Evolutionary conservation across 1,140 invertebrate species (phyloP).

Genomic region (Planococcus citri): DNA sequence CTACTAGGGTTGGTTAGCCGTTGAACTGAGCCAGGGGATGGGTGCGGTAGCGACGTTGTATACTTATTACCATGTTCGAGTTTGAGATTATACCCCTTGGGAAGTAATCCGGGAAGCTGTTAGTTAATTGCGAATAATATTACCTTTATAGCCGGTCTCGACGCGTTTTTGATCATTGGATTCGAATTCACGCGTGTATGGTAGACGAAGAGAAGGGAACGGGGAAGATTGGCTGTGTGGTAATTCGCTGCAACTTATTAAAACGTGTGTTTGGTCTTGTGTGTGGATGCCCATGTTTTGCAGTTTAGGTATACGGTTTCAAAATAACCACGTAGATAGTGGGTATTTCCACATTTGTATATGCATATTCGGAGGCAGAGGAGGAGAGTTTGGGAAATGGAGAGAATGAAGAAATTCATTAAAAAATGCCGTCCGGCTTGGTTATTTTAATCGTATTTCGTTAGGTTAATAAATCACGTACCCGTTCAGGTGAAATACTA

Average conservation of each 20-base stretch:
- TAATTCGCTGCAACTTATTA: slow-evolving; percentile 7
- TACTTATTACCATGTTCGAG: slow-evolving; percentile 7
- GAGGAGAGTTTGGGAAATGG: too few species aligned
- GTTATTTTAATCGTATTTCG: neutral
- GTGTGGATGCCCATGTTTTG: neutral
- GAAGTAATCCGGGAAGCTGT: slow-evolving; percentile 5
- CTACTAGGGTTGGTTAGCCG: neutral
- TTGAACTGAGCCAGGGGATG: neutral
- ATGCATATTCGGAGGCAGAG: too few species aligned
- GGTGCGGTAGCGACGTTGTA: too few species aligned
- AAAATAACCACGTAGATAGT: too few species aligned
- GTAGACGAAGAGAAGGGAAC: neutral
- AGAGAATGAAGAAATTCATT: too few species aligned
- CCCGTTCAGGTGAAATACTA: too few species aligned
- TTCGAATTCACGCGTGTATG: neutral
- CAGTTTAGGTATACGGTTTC: too few species aligned
- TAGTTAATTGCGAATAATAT: slow-evolving; percentile 8
- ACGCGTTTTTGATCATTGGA: neutral
- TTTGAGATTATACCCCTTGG: slow-evolving; percentile 2
- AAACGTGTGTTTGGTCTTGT: neutral
- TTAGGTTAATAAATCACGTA: neutral
- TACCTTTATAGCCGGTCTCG: neutral
- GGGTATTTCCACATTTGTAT: too few species aligned
- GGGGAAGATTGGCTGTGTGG: too few species aligned
- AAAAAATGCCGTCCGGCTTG: too few species aligned